Conservation (phyloP, 2,888 invertebrate species). For the Trypoxylon attenuatum region DNA sequence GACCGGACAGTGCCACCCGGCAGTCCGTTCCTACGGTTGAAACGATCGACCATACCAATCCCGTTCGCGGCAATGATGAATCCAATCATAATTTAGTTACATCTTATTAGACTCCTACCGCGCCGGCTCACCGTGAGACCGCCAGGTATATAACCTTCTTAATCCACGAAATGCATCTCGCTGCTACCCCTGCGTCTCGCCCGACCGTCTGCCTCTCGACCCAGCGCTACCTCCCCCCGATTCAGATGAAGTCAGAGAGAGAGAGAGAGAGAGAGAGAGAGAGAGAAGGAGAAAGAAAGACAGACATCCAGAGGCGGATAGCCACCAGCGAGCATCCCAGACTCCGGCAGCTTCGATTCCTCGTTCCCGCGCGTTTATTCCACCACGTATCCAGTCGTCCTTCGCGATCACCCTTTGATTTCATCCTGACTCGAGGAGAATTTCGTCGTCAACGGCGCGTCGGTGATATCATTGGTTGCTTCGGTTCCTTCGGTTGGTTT, state of each 20-base stretch:
- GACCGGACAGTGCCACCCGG: slow-evolving; percentile 49
- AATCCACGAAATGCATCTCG: slow-evolving; percentile 69
- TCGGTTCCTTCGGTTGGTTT: too few species aligned
- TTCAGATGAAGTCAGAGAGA: slow-evolving; percentile 11
- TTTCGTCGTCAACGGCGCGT: neutral
- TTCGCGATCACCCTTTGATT: slow-evolving; percentile 30
- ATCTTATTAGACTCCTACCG: slow-evolving; percentile 74
- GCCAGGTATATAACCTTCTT: slow-evolving; percentile 69
- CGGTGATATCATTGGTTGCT: too few species aligned
- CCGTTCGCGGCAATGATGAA: slow-evolving; percentile 71
- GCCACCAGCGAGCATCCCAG: slow-evolving; percentile 15
- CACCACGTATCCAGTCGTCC: slow-evolving; percentile 30
- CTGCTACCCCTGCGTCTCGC: slow-evolving; percentile 46
- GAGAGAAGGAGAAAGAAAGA: neutral
- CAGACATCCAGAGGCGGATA: slow-evolving; percentile 12
- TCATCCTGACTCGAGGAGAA: too few species aligned
- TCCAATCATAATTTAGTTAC: slow-evolving; percentile 74
- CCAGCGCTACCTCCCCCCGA: neutral
- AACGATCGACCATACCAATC: slow-evolving; percentile 68
- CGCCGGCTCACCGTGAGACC: slow-evolving; percentile 70
- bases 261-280: neutral
- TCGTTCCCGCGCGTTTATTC: slow-evolving; percentile 44
- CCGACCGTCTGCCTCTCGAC: neutral
- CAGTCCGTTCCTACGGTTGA: slow-evolving; percentile 40
- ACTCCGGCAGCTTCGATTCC: slow-evolving; percentile 41